Conservation (phyloP, 2,888 invertebrate species). For the Kryphioiulus occultus region DNA sequence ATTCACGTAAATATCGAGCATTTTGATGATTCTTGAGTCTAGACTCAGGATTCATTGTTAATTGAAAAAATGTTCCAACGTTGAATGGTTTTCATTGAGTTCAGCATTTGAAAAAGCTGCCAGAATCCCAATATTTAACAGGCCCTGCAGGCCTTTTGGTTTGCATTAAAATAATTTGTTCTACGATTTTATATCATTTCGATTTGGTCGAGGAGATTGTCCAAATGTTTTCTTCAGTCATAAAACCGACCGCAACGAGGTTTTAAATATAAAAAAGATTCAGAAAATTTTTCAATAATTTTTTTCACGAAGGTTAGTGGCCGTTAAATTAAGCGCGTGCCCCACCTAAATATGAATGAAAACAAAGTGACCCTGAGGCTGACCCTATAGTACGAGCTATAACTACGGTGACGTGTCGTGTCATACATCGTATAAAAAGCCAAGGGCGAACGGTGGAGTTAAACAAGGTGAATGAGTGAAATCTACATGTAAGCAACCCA, state of each 20-base stretch:
- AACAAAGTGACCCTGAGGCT: conserved; percentile 15
- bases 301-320: conserved; percentile 1
- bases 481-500: neutral
- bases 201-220: neutral
- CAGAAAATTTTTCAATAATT: neutral
- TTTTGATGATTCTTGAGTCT: neutral
- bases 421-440: neutral
- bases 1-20: neutral
- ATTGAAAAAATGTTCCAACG: neutral
- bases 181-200: neutral
- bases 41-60: neutral
- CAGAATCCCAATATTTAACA: neutral
- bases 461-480: conserved; percentile 31
- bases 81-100: neutral
- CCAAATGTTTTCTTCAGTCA: neutral
- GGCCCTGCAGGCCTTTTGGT: no score
- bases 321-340: conserved; percentile 31
- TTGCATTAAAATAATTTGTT: neutral
- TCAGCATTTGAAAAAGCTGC: neutral
- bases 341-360: conserved; percentile 35
- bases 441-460: neutral
- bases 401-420: conserved; percentile 25
- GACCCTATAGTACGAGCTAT: conserved; percentile 18
- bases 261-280: neutral
- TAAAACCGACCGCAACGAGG: neutral